These are phyloP conservation scores for Hepsetus odoe DNA, from an alignment of 2,113 vertebrate species.

Conservation along the genomic window DNA sequence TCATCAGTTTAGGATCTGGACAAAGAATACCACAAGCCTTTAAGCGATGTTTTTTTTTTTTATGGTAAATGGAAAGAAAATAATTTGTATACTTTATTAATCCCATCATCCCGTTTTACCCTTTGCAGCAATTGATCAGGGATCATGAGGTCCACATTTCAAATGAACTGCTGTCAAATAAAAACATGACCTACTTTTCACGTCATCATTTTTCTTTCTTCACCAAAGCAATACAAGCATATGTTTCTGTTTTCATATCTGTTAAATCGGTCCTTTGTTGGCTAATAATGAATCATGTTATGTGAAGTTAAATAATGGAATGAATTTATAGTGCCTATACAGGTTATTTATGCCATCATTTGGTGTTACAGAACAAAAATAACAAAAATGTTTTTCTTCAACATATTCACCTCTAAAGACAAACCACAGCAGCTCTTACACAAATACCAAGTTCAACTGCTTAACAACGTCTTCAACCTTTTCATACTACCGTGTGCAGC, in stretches of 20 bases:
- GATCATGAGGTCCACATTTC: no score
- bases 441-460: background rate
- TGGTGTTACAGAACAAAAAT: no score
- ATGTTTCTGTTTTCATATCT: background rate
- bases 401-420: background rate
- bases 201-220: no score
- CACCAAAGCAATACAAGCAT: conserved; percentile 9
- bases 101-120: background rate
- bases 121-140: no score
- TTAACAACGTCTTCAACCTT: no score
- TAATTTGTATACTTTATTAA: background rate
- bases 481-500: no score
- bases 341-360: background rate
- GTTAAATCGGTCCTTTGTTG: background rate
- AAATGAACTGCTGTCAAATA: conserved; percentile 7
- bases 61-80: background rate
- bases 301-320: background rate
- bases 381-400: no score
- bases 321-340: background rate
- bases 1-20: conserved; percentile 72
- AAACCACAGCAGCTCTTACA: background rate
- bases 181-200: no score
- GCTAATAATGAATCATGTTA: background rate
- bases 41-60: background rate
- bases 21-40: background rate